Conservation (phyloP, 1,140 invertebrate genomes). For the Macrotrachela quadricornifera region DNA sequence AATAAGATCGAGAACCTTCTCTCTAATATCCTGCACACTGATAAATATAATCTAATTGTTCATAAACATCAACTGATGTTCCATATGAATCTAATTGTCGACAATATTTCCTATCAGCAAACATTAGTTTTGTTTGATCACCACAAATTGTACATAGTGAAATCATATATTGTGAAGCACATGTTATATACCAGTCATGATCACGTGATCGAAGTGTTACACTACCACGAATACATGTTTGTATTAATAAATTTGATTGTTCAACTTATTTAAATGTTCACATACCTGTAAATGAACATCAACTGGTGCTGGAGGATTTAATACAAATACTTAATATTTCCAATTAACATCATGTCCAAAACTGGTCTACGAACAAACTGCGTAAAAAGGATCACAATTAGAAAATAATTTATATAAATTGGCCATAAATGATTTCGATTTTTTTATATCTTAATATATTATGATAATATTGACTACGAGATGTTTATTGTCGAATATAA, state of each 20-base stretch:
- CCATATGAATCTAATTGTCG: constrained; percentile 1
- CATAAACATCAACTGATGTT: constrained; percentile 3
- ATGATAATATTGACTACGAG: constrained; percentile 8
- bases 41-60: constrained; percentile 9
- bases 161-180: background rate
- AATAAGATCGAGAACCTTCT: constrained; percentile 6
- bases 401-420: constrained; percentile 1
- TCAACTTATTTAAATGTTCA: constrained; percentile 4
- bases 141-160: constrained; percentile 7
- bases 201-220: constrained; percentile 1
- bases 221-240: constrained; percentile 4
- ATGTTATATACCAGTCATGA: constrained; percentile 6
- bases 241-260: background rate
- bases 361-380: constrained; percentile 6
- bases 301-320: constrained; percentile 6
- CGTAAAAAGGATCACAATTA: constrained; percentile 5
- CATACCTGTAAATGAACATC: constrained; percentile 9
- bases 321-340: constrained; percentile 5
- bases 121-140: constrained; percentile 8
- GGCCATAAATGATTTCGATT: constrained; percentile 4
- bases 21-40: constrained; percentile 7
- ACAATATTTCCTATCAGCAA: constrained; percentile 6
- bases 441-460: constrained; percentile 3
- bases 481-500: constrained; percentile 5
- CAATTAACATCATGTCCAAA: constrained; percentile 1